A percentile compares a stretch with the other conserved stretches of the same genome.
Evolutionary conservation across 1,140 invertebrate genomes (phyloP).

Genomic region (Drosophila ironensis): DNA sequence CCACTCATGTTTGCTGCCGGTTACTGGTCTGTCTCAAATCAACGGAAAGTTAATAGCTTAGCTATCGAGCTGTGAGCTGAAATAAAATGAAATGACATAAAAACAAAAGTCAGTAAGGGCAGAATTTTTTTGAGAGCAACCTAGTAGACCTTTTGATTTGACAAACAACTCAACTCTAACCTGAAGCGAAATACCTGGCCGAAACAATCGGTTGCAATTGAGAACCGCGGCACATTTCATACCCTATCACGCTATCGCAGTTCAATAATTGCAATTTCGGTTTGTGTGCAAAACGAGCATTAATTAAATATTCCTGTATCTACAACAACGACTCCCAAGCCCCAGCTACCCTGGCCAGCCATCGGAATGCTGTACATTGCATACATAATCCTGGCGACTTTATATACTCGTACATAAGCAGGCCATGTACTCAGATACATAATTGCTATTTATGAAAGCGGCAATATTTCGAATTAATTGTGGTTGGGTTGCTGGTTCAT

Average conservation of each 20-base stretch:
- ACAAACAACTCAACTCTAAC: no score
- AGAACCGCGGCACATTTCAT: not conserved
- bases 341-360: not conserved
- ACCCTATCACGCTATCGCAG: not conserved
- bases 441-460: conserved; percentile 36
- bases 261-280: conserved; percentile 55
- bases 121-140: no score
- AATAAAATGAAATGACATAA: no score
- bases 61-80: conserved; percentile 9
- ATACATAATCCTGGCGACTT: conserved; percentile 27
- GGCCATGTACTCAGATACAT: no score
- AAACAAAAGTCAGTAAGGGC: no score
- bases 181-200: no score
- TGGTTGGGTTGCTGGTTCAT: not conserved
- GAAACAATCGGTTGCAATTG: no score
- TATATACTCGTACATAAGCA: conserved; percentile 20
- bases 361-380: conserved; percentile 16
- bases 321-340: conserved; percentile 4
- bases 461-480: conserved; percentile 32
- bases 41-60: not conserved
- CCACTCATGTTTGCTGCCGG: conserved; percentile 85
- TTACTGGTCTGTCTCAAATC: conserved; percentile 1
- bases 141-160: no score
- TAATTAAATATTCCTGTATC: conserved; percentile 57
- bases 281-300: conserved; percentile 12